phyloP scores from a whole-genome alignment of 2,888 invertebrate genomes.

The Morinoia aosen region DNA sequence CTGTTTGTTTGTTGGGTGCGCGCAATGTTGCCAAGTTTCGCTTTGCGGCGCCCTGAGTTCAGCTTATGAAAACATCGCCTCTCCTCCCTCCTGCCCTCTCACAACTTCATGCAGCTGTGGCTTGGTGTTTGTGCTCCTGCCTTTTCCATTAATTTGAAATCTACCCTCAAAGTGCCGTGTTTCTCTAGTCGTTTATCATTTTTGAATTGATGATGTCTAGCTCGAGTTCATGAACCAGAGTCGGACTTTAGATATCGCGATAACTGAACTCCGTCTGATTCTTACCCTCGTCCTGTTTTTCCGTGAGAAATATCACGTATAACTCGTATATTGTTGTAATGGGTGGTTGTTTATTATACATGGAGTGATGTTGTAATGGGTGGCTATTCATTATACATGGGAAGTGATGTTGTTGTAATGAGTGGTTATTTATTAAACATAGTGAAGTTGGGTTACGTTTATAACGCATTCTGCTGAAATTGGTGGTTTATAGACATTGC shows the following conservation, averaged over 20 bases:
- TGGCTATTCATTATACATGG: too few species aligned
- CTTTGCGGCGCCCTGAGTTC: neutral
- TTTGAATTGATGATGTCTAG: neutral
- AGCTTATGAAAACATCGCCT: constrained; percentile 3
- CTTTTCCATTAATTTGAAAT: neutral
- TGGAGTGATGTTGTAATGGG: too few species aligned
- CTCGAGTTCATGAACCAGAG: neutral
- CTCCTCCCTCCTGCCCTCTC: neutral
- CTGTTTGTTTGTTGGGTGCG: constrained; percentile 1
- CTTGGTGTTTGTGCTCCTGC: neutral
- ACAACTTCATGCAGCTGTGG: constrained; percentile 12
- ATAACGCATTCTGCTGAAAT: too few species aligned
- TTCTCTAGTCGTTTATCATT: neutral
- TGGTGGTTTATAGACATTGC: too few species aligned
- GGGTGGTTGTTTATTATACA: too few species aligned
- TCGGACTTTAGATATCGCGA: neutral
- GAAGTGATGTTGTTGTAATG: too few species aligned
- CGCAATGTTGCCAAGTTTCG: constrained; percentile 12
- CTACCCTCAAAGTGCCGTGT: neutral
- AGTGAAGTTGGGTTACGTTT: too few species aligned
- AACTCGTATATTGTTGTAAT: neutral
- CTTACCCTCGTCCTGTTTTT: neutral
- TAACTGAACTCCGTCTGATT: neutral
- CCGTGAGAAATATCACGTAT: neutral
- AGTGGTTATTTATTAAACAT: too few species aligned